These are phyloP conservation scores for Polypterus bichir DNA, from an alignment of 2,113 vertebrate species.

Conservation along the genomic window DNA sequence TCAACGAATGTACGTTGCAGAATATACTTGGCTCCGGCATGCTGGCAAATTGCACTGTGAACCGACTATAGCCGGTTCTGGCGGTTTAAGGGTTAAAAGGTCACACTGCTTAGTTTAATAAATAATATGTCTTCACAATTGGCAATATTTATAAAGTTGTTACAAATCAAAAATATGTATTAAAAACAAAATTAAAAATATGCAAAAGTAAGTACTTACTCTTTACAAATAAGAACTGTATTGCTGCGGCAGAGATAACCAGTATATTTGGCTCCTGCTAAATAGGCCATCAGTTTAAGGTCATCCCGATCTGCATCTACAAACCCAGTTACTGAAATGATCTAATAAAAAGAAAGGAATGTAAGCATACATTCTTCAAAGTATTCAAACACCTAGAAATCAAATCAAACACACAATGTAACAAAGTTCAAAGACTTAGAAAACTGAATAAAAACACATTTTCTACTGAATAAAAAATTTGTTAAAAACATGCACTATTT, in stretches of 20 bases:
- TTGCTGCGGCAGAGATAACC: slow-evolving; percentile 92
- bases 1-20: no score
- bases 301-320: slow-evolving; percentile 87
- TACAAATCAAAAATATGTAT: no score
- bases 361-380: no score
- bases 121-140: no score
- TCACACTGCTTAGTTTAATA: no score
- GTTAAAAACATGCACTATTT: no score
- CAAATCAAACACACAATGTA: not conserved
- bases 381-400: not conserved
- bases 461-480: no score
- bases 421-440: not conserved
- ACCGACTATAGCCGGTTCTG: no score
- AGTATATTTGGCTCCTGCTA: slow-evolving; percentile 84
- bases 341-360: slow-evolving; percentile 41
- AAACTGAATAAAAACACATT: not conserved
- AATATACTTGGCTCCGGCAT: no score
- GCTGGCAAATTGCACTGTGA: no score
- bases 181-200: not conserved
- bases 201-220: slow-evolving; percentile 48
- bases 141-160: no score
- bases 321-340: slow-evolving; percentile 91
- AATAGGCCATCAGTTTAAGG: slow-evolving; percentile 86
- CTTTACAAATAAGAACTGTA: slow-evolving; percentile 92
- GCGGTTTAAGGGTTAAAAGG: no score